Percentiles rank a stretch among this genome's conserved stretches.
Evolutionary conservation across 2,888 invertebrate species (phyloP).

Genomic region (Alloscopus bannaensis): DNA sequence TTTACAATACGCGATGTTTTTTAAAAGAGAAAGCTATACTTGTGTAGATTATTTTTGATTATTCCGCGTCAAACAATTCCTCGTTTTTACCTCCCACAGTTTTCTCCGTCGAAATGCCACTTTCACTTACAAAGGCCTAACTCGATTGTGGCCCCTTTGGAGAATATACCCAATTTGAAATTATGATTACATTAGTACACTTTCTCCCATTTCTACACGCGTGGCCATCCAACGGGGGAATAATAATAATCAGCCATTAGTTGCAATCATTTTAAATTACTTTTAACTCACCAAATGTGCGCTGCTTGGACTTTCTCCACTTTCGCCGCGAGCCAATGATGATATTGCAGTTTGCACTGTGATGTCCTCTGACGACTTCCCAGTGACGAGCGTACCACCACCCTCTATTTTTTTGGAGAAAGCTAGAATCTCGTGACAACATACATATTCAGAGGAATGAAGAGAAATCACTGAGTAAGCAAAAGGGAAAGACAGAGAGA

Average conservation of each 20-base stretch:
- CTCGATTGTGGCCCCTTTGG: no score
- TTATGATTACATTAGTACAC: conserved; percentile 9
- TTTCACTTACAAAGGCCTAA: background rate
- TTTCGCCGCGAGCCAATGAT: no score
- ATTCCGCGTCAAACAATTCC: no score
- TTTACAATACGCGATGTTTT: no score
- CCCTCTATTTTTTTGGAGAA: background rate
- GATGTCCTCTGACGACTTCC: no score
- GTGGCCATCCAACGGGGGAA: conserved; percentile 12
- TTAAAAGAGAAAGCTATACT: no score
- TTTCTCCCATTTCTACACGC: background rate
- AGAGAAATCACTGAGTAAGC: conserved; percentile 44
- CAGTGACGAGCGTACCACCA: no score
- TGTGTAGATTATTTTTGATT: no score
- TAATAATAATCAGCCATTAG: conserved; percentile 40
- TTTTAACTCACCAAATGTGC: background rate
- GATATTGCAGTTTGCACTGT: no score
- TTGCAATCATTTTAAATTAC: conserved; percentile 33
- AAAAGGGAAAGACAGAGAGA: conserved; percentile 34
- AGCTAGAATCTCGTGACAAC: conserved; percentile 26
- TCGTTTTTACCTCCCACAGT: no score
- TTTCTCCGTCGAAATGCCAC: no score
- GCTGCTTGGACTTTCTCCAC: background rate
- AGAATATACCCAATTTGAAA: background rate
- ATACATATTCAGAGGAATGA: conserved; percentile 38